Evolutionary conservation across 64 coral and sea anemone species (phyloP).

Genomic region (Astreopora myriophthalma): DNA sequence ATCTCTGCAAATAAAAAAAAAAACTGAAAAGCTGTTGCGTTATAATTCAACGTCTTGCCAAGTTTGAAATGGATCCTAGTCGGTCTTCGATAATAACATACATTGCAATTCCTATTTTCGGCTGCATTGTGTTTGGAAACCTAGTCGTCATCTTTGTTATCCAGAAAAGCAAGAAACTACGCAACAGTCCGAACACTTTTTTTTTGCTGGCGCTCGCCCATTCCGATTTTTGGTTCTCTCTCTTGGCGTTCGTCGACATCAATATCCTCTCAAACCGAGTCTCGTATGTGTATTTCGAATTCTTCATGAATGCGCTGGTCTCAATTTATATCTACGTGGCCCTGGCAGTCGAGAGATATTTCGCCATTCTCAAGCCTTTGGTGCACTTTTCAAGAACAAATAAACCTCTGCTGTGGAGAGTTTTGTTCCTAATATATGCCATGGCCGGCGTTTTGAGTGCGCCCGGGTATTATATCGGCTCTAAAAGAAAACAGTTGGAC

Average conservation of each 20-base stretch:
- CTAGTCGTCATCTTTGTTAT: not conserved
- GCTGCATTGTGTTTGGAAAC: not conserved
- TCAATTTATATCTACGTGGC: not conserved
- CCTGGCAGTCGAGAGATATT: constrained; percentile 48
- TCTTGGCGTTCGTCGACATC: not conserved
- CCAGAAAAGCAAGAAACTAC: not conserved
- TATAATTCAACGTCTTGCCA: not conserved
- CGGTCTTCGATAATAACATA: not conserved
- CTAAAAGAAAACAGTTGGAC: not conserved
- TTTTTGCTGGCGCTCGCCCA: not conserved
- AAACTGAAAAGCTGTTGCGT: too few species aligned
- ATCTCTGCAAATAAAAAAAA: too few species aligned
- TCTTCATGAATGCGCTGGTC: not conserved
- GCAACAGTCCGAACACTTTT: not conserved
- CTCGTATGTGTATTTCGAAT: not conserved
- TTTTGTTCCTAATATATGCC: not conserved
- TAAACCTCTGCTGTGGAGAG: not conserved
- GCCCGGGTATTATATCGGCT: not conserved
- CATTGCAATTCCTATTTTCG: not conserved
- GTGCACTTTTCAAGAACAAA: constrained; percentile 1
- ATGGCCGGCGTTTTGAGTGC: not conserved
- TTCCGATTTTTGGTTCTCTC: not conserved
- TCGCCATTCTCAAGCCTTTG: constrained; percentile 55
- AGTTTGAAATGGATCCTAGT: not conserved
- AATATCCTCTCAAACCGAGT: not conserved